Conservation (phyloP, 2,888 invertebrate species). For the Leptodirus hochenwartii region DNA sequence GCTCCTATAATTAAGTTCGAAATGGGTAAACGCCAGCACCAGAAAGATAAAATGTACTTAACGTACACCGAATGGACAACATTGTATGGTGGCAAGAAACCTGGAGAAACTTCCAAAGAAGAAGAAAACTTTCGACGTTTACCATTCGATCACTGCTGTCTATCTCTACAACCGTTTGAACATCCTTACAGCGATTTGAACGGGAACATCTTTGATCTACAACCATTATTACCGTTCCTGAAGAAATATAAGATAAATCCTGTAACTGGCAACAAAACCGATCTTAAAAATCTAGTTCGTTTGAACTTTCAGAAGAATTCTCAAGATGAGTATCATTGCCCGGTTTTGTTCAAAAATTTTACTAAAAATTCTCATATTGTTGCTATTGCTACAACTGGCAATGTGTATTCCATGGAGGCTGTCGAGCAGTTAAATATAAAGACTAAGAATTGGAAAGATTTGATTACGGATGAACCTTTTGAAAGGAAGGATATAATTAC, state of each 20-base stretch:
- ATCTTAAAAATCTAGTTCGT: conserved; percentile 64
- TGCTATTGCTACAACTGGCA: conserved; percentile 76
- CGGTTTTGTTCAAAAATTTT: conserved; percentile 81
- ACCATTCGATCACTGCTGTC: conserved; percentile 82
- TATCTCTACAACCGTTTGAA: conserved; percentile 82
- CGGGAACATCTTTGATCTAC: conserved; percentile 87
- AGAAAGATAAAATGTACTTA: conserved; percentile 87
- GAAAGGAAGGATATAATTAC: conserved; percentile 76
- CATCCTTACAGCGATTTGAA: conserved; percentile 78
- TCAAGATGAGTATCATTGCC: conserved; percentile 76
- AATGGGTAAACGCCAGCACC: conserved; percentile 89
- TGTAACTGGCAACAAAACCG: conserved; percentile 76
- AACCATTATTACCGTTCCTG: conserved; percentile 68
- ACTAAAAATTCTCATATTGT: conserved; percentile 90
- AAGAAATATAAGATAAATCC: conserved; percentile 89
- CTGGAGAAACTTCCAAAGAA: conserved; percentile 41
- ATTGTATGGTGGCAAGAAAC: conserved; percentile 72
- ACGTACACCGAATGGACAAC: conserved; percentile 82
- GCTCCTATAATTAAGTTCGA: conserved; percentile 27
- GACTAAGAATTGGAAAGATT: conserved; percentile 83
- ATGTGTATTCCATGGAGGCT: conserved; percentile 91
- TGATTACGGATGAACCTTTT: conserved; percentile 80
- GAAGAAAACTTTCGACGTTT: conserved; percentile 75
- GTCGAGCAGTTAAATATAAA: conserved; percentile 93
- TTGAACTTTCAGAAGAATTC: conserved; percentile 77